Evolutionary conservation across 2,888 invertebrate genomes (phyloP), one percentile per base, ranked within the genome.

Genomic region (Mesopsocus fuscifrons): DNA sequence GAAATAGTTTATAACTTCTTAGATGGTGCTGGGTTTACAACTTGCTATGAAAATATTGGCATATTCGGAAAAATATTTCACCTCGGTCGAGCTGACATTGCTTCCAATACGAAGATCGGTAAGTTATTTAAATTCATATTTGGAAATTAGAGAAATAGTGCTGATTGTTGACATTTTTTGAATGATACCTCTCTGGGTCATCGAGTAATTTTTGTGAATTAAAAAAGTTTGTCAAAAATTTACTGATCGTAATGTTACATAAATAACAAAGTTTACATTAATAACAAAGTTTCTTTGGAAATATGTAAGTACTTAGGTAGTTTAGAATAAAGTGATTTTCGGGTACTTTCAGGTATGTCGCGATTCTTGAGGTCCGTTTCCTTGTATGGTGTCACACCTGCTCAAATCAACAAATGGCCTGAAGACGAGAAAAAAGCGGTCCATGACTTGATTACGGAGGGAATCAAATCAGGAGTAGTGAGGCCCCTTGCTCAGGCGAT

Each of bases 1-100:
- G 64, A 71, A 52, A 55, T 71, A 31, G 63, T 72, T 5, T 56
- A 72, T 40, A 72, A 72, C 55, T 68, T 70, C 2, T 55, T 72
- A 46, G 62, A 68, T 41, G 68, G 66, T 46, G 67, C 69, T 40
- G n/a, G n/a, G n/a, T n/a, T n/a, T n/a, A n/a, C n/a, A n/a, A n/a
- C n/a, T n/a, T n/a, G n/a, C n/a, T n/a, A n/a, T n/a, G n/a, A n/a
- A n/a, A n/a, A n/a, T n/a, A n/a, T n/a, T n/a, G n/a, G n/a, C n/a
- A n/a, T n/a, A n/a, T n/a, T n/a, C 55, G 71, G 71, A 17, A 57
- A 66, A 30, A 71, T 72, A 58, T 55, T 72, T 43, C 71, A 72
- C 53, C 69, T 72, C 49, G 71, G 71, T 46, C 69, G 71, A 55
- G 68, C 64, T 52, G 72, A 72, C 52, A 54, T 71, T 41, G 63